These are phyloP conservation scores for Ridgeia piscesae DNA, from an alignment of 1,140 invertebrate species.

Conservation along the genomic window DNA sequence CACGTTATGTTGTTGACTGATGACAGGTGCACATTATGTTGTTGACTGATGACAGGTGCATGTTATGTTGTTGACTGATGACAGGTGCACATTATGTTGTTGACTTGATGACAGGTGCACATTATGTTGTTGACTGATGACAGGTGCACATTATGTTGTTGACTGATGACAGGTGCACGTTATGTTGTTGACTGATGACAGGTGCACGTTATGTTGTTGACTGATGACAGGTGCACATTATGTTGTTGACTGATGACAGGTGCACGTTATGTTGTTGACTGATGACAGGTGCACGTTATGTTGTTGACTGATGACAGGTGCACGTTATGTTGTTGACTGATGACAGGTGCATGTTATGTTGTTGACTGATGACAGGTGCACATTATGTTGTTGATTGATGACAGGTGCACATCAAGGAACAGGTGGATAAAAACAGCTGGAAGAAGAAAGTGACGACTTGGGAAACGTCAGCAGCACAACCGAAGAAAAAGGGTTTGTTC, in stretches of 20 bases:
- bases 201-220: neutral
- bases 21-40: conserved; percentile 28
- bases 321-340: too few species aligned
- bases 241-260: conserved; percentile 9
- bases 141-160: conserved; percentile 24
- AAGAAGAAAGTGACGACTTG: conserved; percentile 20
- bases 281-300: conserved; percentile 24
- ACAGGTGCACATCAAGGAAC: conserved; percentile 25
- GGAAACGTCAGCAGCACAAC: neutral
- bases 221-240: conserved; percentile 24
- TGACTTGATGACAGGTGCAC: too few species aligned
- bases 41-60: too few species aligned
- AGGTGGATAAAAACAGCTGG: neutral
- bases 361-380: too few species aligned
- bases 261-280: conserved; percentile 13
- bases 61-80: neutral
- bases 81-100: conserved; percentile 28
- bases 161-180: conserved; percentile 21
- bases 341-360: neutral
- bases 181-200: too few species aligned
- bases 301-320: conserved; percentile 13
- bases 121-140: neutral
- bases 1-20: conserved; percentile 6
- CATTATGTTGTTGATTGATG: neutral
- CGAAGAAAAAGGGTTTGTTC: conserved; percentile 10